Conservation (phyloP, 2,113 vertebrate species). For the Oreochromis niloticus region DNA sequence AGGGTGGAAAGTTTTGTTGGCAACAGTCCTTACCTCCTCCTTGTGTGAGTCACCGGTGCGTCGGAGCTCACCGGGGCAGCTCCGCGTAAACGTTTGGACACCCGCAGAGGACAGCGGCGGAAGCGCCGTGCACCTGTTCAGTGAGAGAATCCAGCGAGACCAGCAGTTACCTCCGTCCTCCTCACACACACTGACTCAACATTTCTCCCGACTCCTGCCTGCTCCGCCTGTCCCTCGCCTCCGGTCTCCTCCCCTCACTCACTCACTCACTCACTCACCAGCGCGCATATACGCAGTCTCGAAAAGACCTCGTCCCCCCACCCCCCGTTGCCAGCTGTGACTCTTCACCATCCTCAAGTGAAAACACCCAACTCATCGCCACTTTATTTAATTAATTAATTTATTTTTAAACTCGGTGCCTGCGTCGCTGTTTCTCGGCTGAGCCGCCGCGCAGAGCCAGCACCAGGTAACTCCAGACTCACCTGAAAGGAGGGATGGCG, state of each 20-base stretch:
- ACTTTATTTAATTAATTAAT: not conserved
- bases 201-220: not conserved
- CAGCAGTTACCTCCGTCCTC: not conserved
- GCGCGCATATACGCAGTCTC: conserved; percentile 24
- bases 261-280: not conserved
- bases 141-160: not conserved
- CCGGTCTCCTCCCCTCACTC: conserved; percentile 4
- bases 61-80: not conserved
- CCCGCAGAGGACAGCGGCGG: not conserved
- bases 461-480: conserved; percentile 36
- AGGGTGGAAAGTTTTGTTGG: conserved; percentile 5
- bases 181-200: not conserved
- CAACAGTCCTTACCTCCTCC: not conserved
- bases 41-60: not conserved
- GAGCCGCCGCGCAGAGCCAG: not conserved
- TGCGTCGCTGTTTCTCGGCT: not conserved
- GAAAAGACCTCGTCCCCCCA: not conserved
- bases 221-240: not conserved
- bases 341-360: not conserved
- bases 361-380: not conserved
- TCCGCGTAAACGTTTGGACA: not conserved
- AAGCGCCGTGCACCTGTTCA: not conserved
- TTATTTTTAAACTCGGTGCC: not conserved
- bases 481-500: conserved; percentile 19
- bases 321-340: not conserved